Evolutionary conservation across 2,888 invertebrate species (phyloP), one percentile per base, ranked within the genome.

Genomic region (Aplocera efformata): DNA sequence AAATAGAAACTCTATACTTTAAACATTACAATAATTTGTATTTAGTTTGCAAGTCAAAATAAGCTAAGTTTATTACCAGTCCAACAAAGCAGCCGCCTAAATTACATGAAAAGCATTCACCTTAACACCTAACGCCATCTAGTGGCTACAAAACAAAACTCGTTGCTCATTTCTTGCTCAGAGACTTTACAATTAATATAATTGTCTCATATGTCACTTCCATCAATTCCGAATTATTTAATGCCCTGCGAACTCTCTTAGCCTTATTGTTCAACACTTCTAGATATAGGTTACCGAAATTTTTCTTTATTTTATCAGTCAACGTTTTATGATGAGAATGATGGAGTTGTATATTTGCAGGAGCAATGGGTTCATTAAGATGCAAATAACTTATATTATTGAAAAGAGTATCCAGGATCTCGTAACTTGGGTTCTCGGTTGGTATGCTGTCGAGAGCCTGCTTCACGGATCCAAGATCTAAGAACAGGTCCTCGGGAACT

Each of bases 191-290:
- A 2, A 41, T 26, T 6, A 27, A 30, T 7, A 45, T 41, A 10
- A 45, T 45, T 1, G 45, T 45, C 36, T 45, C 45, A 7, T 45
- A 45, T 1, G 45, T 45, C 10, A 40, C 40, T 25, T 40, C 40
- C 40, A 40, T 45, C 10, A 45, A 17, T n/a, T 45, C 45, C 6
- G 40, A 29, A 26, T 25, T 32, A 13, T 22, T 30, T 3, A 44
- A 17, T 13, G 26, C 9, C 6, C 26, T 29, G 0, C 30, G 22
- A 5, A 20, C 6, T 3, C 32, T 30, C 0, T 22, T 22, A 22
- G 26, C 35, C 17, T 40, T 45, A 8, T 40, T 40, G 1, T 25
- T 32, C 1, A 45, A 20, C 8, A 33, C 40, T 7, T 25, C 7
- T 10, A 36, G 8, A 26, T 45, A 45, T 13, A 28, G 29, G 2